Evolutionary conservation across 2,113 vertebrate genomes (phyloP).

Genomic region (Noturus placidus): DNA sequence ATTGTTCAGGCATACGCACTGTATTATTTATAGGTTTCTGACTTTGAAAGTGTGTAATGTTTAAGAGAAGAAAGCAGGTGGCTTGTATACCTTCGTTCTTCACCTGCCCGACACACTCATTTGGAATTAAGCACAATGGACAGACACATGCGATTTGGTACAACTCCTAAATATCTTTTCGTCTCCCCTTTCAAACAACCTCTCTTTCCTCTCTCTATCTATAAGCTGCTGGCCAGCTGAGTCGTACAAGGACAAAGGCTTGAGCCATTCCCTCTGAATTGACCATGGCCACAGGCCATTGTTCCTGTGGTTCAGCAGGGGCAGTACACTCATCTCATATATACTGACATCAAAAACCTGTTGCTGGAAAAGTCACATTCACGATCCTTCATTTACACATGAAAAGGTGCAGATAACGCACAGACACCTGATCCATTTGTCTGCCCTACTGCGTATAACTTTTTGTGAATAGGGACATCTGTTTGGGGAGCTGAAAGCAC

Average conservation of each 20-base stretch:
- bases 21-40: neutral
- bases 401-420: conserved; percentile 54
- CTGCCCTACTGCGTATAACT: conserved; percentile 33
- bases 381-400: conserved; percentile 56
- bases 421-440: conserved; percentile 55
- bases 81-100: conserved; percentile 39
- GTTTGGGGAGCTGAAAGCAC: conserved; percentile 35
- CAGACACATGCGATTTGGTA: conserved; percentile 57
- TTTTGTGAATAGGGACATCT: conserved; percentile 48
- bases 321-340: conserved; percentile 44
- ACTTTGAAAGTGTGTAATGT: neutral
- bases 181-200: conserved; percentile 30
- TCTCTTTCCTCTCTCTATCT: conserved; percentile 29
- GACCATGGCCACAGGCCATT: conserved; percentile 46
- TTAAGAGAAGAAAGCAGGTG: conserved; percentile 54
- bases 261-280: conserved; percentile 40
- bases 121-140: conserved; percentile 56
- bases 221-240: conserved; percentile 50
- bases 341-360: conserved; percentile 52
- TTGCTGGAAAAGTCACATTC: conserved; percentile 52
- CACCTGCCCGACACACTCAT: conserved; percentile 27
- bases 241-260: conserved; percentile 41
- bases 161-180: conserved; percentile 47
- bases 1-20: too few species aligned
- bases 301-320: conserved; percentile 35